Base-by-base conservation (phyloP, 2,797 vertebrate genomes). In the Sylvilagus floridanus region DNA sequence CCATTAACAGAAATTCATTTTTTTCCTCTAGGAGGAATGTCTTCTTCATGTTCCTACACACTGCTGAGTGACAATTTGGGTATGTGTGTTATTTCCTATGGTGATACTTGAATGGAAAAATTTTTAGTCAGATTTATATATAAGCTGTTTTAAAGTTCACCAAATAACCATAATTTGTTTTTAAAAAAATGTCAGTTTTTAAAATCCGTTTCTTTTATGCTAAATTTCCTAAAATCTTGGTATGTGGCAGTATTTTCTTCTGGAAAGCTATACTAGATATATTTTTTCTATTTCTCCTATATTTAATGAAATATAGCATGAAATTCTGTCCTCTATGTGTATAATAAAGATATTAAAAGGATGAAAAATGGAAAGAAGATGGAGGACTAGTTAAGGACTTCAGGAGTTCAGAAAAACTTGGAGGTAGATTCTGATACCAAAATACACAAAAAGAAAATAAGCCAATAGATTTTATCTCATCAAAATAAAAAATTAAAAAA, bases 311-410 rank as follows among this genome's bases (percentile, higher is more conserved):
- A 4, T 14, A 66, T 7, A 77, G 8, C 10, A 84, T 1, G 76
- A 54, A 87, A 63, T 2, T 4, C 9, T 81, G 21, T 22, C 19
- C 8, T 10, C 69, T 60, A 14, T 7, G 21, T 52, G 28, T 4
- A 82, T 35, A 84, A 26, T 2, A 47, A 47, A 30, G 3, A 73
- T 1, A 22, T 28, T 30, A 22, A 54, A 88, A 60, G 2, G 54
- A 0, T 26, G 8, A 76, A 71, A 35, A 2, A 4, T 26, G 9
- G 42, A 73, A 9, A 78, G 54, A 69, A 73, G 2, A 79, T 30
- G 16, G 19, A 47, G 24, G 4, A 22, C 21, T 16, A 14, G 1
- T 37, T 52, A 50, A 4, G 0, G 2, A 30, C 2, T 10, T 76
- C 26, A 69, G 47, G 24, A 75, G 14, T 24, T 75, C 7, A 91